A percentile compares a stretch with the other conserved stretches of the same genome.
phyloP scores from a whole-genome alignment of 2,113 vertebrate species.

The Phrynosoma blainvillii region DNA sequence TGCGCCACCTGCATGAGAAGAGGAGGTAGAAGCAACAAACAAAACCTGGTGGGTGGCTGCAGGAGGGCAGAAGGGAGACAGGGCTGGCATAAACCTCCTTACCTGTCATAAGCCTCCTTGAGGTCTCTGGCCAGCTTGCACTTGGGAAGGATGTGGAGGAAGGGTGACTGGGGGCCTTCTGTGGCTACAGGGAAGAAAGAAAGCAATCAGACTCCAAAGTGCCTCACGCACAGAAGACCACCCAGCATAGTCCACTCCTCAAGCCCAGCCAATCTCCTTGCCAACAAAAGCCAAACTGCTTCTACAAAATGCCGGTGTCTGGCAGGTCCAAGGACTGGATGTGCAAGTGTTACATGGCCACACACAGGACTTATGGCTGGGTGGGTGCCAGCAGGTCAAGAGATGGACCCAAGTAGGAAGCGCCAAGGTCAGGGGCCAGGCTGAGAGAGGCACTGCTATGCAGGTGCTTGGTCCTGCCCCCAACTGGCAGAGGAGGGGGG shows the following conservation, averaged over 20 bases:
- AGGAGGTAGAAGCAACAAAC: no score
- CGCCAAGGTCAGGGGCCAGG: not conserved
- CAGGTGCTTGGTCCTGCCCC: no score
- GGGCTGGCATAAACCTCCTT: not conserved
- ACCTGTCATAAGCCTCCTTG: constrained; percentile 97
- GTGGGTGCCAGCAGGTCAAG: no score
- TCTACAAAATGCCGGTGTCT: not conserved
- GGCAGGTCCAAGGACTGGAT: not conserved
- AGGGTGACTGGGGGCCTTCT: constrained; percentile 91
- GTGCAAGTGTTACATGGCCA: no score
- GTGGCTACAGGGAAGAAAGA: constrained; percentile 70
- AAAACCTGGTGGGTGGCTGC: not conserved
- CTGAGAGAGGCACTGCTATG: not conserved
- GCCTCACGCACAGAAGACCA: not conserved
- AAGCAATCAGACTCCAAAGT: not conserved
- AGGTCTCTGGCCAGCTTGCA: constrained; percentile 97
- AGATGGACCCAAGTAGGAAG: no score
- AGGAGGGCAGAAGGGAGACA: not conserved
- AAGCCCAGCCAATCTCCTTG: no score
- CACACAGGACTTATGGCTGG: no score
- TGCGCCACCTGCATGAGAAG: no score
- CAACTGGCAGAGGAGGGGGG: no score
- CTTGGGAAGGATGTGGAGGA: constrained; percentile 96
- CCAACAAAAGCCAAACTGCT: no score
- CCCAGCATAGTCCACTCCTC: no score